Conservation (phyloP, 2,797 vertebrate genomes). For the Neopelma chrysocephalum region DNA sequence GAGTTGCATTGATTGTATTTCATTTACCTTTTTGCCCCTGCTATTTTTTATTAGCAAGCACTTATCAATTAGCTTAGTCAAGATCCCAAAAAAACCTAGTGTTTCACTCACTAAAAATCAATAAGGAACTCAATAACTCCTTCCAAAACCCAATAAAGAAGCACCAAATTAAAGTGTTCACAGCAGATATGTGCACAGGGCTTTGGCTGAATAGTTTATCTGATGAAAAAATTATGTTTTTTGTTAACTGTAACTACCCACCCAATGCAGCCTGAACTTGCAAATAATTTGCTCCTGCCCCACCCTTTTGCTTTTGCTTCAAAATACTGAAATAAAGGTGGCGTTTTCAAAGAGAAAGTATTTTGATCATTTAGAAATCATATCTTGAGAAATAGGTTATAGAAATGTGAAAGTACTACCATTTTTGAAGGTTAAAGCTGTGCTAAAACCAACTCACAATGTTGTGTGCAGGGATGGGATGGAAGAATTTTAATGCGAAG, state of each 20-base stretch:
- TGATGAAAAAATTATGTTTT: neutral
- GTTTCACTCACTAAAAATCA: conserved; percentile 44
- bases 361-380: neutral
- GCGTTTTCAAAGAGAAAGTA: neutral
- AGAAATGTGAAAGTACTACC: neutral
- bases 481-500: neutral
- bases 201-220: conserved; percentile 8
- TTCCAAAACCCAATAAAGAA: conserved; percentile 33
- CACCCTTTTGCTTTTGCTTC: conserved; percentile 14
- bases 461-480: neutral
- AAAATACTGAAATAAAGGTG: neutral
- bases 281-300: neutral
- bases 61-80: conserved; percentile 60
- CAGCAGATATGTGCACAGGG: neutral
- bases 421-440: neutral
- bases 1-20: conserved; percentile 27
- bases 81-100: conserved; percentile 21
- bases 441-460: neutral
- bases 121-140: conserved; percentile 42
- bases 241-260: neutral
- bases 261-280: neutral
- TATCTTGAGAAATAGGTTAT: neutral
- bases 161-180: conserved; percentile 31
- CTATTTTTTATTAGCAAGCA: conserved; percentile 45
- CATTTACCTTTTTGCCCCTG: conserved; percentile 29